phyloP scores from a whole-genome alignment of 2,113 vertebrate genomes.

The Pagrus major region DNA sequence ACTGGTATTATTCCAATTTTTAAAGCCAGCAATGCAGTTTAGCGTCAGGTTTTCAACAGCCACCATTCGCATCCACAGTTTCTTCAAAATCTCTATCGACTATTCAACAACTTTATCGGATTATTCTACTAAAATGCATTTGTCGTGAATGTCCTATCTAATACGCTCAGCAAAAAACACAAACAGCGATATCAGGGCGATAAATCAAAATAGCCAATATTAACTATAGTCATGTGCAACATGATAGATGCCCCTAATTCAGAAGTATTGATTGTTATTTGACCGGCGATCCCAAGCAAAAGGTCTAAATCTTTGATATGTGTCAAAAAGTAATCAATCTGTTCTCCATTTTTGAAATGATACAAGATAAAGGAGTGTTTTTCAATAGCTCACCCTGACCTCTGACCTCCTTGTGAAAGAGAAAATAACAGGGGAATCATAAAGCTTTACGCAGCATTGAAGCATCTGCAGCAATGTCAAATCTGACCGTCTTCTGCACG shows the following conservation, averaged over 20 bases:
- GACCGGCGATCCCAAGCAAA: neutral
- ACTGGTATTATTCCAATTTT: no score
- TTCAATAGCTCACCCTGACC: neutral
- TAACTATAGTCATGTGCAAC: neutral
- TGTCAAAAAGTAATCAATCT: constrained; percentile 8
- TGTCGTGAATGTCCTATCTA: no score
- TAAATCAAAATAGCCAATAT: neutral
- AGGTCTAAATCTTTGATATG: neutral
- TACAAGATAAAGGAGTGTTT: neutral
- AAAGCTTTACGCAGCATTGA: neutral
- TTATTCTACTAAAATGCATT: no score
- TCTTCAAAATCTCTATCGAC: no score
- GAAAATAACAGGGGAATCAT: neutral
- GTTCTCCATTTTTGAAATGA: neutral
- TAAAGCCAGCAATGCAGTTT: no score
- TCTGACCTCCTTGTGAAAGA: constrained; percentile 2
- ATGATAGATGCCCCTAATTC: neutral
- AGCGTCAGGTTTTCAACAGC: no score
- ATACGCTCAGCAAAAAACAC: neutral
- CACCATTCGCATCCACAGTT: no score
- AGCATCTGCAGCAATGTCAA: neutral
- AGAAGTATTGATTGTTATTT: neutral
- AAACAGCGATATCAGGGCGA: neutral
- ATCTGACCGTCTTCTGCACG: neutral
- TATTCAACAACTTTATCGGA: no score